Base-by-base conservation (phyloP, 1,140 invertebrate genomes). In the Cardiocondyla obscurior region DNA sequence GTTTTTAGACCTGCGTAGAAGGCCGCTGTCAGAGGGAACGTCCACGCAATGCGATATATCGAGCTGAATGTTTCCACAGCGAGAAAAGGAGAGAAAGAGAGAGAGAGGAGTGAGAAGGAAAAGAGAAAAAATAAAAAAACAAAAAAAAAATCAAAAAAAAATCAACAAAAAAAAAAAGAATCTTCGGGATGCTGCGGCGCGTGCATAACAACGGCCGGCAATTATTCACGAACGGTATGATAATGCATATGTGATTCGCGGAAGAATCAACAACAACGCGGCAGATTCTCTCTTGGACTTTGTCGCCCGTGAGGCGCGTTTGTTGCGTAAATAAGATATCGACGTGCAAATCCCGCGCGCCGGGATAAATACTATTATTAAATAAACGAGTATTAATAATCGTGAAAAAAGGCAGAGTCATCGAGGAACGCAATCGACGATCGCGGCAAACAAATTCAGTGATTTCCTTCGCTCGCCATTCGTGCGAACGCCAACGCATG, bases 221-320 rank as follows among this genome's bases (percentile, higher is more conserved):
- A 79, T 79, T 79, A 69, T 79, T 67, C 74, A 77, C 60, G 44
- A 28, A 39, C 30, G 33, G 46, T 67, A 79, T 22, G 74, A 79
- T 79, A 79, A 79, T 69, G 22, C 46, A 16, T 69, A 6, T n/a
- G 16, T 53, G 62, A 79, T 79, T 79, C 64, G 62, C 46, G 74
- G 62, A 79, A 79, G 60, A 79, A 25, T 79, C 62, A 22, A 79
- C 36, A 79, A 67, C 46, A 64, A 33, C 46, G 33, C 36, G 46
- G n/a, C 62, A 16, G 30, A 42, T 67, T 12, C 33, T 53, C 74
- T 30, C 57, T 39, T 79, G 74, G 62, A 79, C 62, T 79, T 79
- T 79, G 74, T 42, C 62, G 33, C 16, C 30, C n/a, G 33, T 39
- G 46, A 67, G 46, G 42, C 22, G 64, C 46, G 46, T 42, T 5